Conservation (phyloP, 2,888 invertebrate species). For the Camponotus fellah region DNA sequence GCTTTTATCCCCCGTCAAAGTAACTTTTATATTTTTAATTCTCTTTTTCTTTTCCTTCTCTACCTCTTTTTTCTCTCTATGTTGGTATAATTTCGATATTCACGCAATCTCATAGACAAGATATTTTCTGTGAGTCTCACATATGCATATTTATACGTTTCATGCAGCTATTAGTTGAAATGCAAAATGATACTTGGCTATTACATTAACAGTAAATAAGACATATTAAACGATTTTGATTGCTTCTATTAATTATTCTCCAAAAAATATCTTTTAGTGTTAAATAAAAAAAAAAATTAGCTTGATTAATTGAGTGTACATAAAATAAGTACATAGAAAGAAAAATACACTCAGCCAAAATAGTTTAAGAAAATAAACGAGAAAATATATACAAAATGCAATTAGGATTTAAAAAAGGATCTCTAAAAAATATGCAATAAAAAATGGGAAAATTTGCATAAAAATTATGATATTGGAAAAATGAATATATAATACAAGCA, state of each 20-base stretch:
- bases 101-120: conserved; percentile 17
- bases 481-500: not conserved
- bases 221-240: not conserved
- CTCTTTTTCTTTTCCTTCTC: not conserved
- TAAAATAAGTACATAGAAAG: not conserved
- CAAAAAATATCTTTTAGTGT: not conserved
- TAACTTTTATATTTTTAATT: not conserved
- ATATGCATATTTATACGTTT: conserved; percentile 44
- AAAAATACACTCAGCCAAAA: not conserved
- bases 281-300: conserved; percentile 5
- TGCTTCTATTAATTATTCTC: conserved; percentile 9
- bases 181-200: conserved; percentile 29
- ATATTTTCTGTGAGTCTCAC: conserved; percentile 25
- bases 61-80: not conserved
- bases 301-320: not conserved
- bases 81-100: conserved; percentile 30
- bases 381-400: not conserved
- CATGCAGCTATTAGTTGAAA: conserved; percentile 16
- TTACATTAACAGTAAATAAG: conserved; percentile 17
- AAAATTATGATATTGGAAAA: not conserved
- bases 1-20: not conserved
- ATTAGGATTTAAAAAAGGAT: not conserved
- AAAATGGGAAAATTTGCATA: not conserved
- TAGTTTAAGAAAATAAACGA: not conserved
- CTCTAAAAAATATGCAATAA: not conserved